These are phyloP conservation scores for Scaeva pyrastri DNA, from an alignment of 2,888 invertebrate species.

Conservation along the genomic window DNA sequence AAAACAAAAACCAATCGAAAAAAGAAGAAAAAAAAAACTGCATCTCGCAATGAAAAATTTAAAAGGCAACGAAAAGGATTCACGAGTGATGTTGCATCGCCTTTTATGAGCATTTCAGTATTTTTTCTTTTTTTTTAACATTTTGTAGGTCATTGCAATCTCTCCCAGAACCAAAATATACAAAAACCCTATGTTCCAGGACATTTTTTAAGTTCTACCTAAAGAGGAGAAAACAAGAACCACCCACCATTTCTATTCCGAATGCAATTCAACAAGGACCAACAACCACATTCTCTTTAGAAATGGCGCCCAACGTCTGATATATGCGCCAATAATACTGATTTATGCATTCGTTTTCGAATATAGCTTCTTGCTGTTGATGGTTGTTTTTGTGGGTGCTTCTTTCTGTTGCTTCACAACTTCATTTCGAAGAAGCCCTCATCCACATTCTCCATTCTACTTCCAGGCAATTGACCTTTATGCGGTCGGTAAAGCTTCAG, in stretches of 20 bases:
- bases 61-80: slow-evolving; percentile 57
- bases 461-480: slow-evolving; percentile 69
- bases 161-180: slow-evolving; percentile 38
- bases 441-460: slow-evolving; percentile 50
- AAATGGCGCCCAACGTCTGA: slow-evolving; percentile 71
- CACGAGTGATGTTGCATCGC: slow-evolving; percentile 69
- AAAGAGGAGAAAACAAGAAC: slow-evolving; percentile 28
- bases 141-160: slow-evolving; percentile 56
- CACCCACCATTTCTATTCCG: neutral
- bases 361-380: slow-evolving; percentile 57
- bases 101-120: slow-evolving; percentile 65
- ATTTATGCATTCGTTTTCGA: slow-evolving; percentile 70
- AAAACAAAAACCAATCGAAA: too few species aligned
- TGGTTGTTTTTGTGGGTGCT: slow-evolving; percentile 9
- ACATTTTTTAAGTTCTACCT: slow-evolving; percentile 59
- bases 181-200: slow-evolving; percentile 72
- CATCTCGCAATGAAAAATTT: slow-evolving; percentile 48
- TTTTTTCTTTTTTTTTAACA: slow-evolving; percentile 2
- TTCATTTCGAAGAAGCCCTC: slow-evolving; percentile 33
- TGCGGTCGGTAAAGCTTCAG: slow-evolving; percentile 34
- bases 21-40: slow-evolving; percentile 1
- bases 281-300: slow-evolving; percentile 45
- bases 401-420: slow-evolving; percentile 63
- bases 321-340: slow-evolving; percentile 75
- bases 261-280: slow-evolving; percentile 29